Evolutionary conservation across 2,888 invertebrate species (phyloP).

Genomic region (Pachycephus smyrnensis): DNA sequence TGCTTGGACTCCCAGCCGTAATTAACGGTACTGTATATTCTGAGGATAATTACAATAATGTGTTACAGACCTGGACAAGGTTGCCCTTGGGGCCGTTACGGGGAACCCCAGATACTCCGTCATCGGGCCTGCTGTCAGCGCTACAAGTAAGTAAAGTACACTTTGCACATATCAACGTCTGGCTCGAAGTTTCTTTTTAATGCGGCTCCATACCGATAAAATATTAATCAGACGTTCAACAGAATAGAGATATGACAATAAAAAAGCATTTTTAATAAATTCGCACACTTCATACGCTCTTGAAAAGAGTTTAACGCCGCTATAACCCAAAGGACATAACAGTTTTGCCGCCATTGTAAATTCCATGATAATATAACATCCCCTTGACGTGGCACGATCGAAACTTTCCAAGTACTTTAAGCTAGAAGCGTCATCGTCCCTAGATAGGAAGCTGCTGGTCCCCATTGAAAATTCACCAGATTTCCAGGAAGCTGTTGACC

Average conservation of each 20-base stretch:
- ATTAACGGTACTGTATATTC: conserved; percentile 64
- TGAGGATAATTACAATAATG: conserved; percentile 66
- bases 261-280: no score
- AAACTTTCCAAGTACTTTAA: conserved; percentile 38
- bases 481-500: conserved; percentile 14
- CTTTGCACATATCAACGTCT: background rate
- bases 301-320: no score
- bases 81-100: conserved; percentile 63
- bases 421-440: conserved; percentile 37
- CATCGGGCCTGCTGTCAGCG: conserved; percentile 80
- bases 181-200: no score
- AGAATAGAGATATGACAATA: no score
- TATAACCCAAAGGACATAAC: no score
- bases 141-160: conserved; percentile 75
- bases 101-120: conserved; percentile 68
- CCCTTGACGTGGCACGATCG: background rate
- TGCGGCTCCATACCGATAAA: no score
- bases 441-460: conserved; percentile 21
- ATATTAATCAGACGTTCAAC: no score
- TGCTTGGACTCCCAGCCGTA: conserved; percentile 45
- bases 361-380: no score
- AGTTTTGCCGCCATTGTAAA: no score
- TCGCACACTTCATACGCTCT: no score
- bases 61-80: conserved; percentile 66
- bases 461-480: conserved; percentile 26